phyloP scores from a whole-genome alignment of 1,140 invertebrate genomes.

The Brachionus koreanus region DNA sequence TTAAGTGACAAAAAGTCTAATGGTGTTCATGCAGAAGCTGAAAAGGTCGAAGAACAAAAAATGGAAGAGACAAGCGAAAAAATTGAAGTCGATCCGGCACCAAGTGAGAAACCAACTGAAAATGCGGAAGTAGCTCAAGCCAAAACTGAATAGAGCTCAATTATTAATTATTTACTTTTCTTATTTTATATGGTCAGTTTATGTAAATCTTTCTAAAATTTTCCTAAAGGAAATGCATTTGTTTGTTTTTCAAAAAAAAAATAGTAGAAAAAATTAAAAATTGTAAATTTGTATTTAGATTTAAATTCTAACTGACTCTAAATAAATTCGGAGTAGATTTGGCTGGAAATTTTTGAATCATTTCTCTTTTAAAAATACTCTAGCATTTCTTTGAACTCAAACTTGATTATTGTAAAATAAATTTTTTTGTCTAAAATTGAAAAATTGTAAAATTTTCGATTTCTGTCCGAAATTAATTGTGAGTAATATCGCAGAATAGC shows the following conservation, averaged over 20 bases:
- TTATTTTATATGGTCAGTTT: conserved; percentile 1
- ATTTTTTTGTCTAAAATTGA: background rate
- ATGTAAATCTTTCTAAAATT: background rate
- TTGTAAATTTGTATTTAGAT: conserved; percentile 5
- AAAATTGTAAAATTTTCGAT: background rate
- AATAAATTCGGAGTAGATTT: background rate
- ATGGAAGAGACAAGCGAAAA: background rate
- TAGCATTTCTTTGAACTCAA: background rate
- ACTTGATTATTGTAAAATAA: background rate
- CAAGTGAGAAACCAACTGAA: background rate
- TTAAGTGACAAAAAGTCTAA: conserved; percentile 21
- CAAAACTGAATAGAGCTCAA: background rate
- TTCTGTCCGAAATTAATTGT: background rate
- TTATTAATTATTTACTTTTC: background rate
- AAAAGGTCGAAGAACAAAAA: background rate
- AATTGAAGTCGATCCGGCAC: conserved; percentile 19
- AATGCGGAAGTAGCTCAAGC: background rate
- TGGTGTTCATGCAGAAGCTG: conserved; percentile 12
- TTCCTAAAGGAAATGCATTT: background rate
- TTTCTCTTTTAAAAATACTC: background rate
- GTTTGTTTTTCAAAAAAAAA: conserved; percentile 9
- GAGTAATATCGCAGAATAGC: conserved; percentile 34
- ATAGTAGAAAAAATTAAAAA: background rate
- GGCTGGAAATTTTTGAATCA: background rate
- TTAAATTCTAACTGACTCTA: background rate